Conservation (phyloP, 2,888 invertebrate species). For the Meliscaeva auricollis region DNA sequence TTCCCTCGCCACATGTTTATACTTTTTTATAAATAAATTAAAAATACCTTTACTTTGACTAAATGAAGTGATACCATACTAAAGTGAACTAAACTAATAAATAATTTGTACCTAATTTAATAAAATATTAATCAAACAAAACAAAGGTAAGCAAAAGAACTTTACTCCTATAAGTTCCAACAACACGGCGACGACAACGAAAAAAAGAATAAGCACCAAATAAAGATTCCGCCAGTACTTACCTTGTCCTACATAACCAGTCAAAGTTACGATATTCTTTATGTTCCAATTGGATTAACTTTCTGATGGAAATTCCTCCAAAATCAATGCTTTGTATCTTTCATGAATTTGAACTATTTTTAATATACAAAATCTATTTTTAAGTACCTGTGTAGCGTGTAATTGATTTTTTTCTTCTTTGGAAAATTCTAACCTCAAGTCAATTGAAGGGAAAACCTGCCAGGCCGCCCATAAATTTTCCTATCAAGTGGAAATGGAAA, state of each 20-base stretch:
- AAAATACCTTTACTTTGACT: conserved; percentile 47
- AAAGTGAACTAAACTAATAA: conserved; percentile 50
- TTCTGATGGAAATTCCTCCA: conserved; percentile 10
- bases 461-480: conserved; percentile 20
- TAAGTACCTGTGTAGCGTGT: neutral
- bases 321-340: neutral
- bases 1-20: conserved; percentile 65
- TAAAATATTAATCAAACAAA: conserved; percentile 24
- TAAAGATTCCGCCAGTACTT: neutral
- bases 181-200: neutral
- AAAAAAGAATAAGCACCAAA: neutral
- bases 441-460: neutral
- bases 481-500: conserved; percentile 1
- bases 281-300: neutral
- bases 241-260: neutral
- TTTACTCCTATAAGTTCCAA: neutral
- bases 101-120: conserved; percentile 50
- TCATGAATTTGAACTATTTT: neutral
- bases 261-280: conserved; percentile 5
- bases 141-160: conserved; percentile 41
- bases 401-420: conserved; percentile 24
- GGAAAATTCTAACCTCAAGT: conserved; percentile 31
- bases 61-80: conserved; percentile 67
- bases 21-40: conserved; percentile 52
- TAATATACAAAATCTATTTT: conserved; percentile 7